Percentiles rank a stretch among this genome's conserved stretches.
These are phyloP conservation scores for Scelioninae gen. 1 DNA, from an alignment of 2,888 invertebrate species.

Conservation along the genomic window DNA sequence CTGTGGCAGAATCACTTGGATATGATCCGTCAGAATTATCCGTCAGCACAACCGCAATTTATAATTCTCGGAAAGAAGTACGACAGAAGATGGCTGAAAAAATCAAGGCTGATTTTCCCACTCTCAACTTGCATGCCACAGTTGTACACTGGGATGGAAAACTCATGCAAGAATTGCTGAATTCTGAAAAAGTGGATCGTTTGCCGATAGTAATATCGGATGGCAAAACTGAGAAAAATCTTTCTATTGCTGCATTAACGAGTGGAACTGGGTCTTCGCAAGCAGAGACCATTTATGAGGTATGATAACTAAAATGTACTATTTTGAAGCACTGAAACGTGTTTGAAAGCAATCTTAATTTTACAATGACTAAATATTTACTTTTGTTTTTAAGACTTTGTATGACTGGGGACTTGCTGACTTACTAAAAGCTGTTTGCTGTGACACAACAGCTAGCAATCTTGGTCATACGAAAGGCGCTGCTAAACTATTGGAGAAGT, in stretches of 20 bases:
- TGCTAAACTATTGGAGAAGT: constrained; percentile 7
- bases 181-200: not conserved
- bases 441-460: constrained; percentile 15
- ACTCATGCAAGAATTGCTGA: not conserved
- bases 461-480: constrained; percentile 15
- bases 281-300: not conserved
- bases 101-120: constrained; percentile 37
- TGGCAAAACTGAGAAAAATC: constrained; percentile 31
- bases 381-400: constrained; percentile 21
- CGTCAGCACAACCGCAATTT: constrained; percentile 58
- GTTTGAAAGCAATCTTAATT: constrained; percentile 6
- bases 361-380: constrained; percentile 8
- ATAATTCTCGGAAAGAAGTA: constrained; percentile 48
- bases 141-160: constrained; percentile 30
- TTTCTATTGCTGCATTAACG: constrained; percentile 33
- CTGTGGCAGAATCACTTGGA: constrained; percentile 51
- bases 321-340: constrained; percentile 4
- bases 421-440: constrained; percentile 19
- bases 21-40: constrained; percentile 40
- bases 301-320: not conserved
- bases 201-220: constrained; percentile 9
- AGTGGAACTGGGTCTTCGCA: not conserved
- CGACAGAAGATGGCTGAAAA: constrained; percentile 39
- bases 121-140: constrained; percentile 22
- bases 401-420: constrained; percentile 19